Conservation (phyloP, 1,140 invertebrate species). For the Nilaparvata lugens region DNA sequence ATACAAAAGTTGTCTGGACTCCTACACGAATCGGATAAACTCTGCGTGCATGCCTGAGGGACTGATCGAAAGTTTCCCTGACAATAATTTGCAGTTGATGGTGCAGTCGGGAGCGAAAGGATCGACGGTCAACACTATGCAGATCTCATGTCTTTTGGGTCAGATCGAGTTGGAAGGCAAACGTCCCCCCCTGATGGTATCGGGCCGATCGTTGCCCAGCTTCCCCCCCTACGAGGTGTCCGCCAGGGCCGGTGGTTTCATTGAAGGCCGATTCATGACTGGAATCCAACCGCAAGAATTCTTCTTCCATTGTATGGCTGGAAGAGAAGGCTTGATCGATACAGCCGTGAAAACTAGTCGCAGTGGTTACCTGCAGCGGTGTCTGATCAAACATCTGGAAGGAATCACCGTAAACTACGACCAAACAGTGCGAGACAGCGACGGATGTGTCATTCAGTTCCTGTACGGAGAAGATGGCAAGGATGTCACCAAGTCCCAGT, state of each 20-base stretch:
- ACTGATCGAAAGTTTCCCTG: slow-evolving; percentile 77
- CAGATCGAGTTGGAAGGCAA: slow-evolving; percentile 99
- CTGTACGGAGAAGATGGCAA: slow-evolving; percentile 97
- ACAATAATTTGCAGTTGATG: slow-evolving; percentile 96
- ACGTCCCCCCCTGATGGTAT: slow-evolving; percentile 88
- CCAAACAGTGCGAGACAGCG: slow-evolving; percentile 88
- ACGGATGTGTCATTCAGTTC: slow-evolving; percentile 91
- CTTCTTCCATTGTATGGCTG: slow-evolving; percentile 99
- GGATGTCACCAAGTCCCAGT: slow-evolving; percentile 81
- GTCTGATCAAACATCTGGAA: slow-evolving; percentile 96
- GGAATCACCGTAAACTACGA: slow-evolving; percentile 87
- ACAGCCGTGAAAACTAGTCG: slow-evolving; percentile 88
- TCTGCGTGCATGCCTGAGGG: slow-evolving; percentile 69
- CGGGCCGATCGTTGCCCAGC: slow-evolving; percentile 85
- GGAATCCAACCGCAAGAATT: slow-evolving; percentile 96
- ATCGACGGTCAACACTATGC: slow-evolving; percentile 91
- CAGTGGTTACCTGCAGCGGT: slow-evolving; percentile 95
- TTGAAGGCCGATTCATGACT: slow-evolving; percentile 92
- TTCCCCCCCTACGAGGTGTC: slow-evolving; percentile 85
- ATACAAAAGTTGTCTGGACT: slow-evolving; percentile 75
- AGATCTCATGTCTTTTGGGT: slow-evolving; percentile 92
- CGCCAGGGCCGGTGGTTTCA: slow-evolving; percentile 92
- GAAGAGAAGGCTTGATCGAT: slow-evolving; percentile 86
- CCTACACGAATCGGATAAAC: slow-evolving; percentile 84
- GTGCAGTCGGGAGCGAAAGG: slow-evolving; percentile 98